Conservation (phyloP, 2,113 vertebrate genomes). For the Hyperopisus bebe region DNA sequence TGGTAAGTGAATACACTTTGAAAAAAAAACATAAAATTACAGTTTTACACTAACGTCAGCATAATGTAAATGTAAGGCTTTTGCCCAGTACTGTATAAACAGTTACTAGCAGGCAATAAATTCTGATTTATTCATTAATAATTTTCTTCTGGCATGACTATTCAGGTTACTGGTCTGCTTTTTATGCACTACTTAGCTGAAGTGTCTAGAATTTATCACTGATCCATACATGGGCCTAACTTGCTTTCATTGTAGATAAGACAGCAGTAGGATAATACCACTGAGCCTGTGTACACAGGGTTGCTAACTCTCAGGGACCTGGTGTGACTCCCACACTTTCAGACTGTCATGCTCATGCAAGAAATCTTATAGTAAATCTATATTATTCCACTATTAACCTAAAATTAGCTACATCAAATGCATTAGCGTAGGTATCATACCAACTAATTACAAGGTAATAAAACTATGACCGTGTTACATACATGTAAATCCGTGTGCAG, state of each 20-base stretch:
- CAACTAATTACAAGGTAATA: neutral
- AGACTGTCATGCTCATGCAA: neutral
- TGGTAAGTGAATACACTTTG: neutral
- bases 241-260: neutral
- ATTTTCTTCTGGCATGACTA: neutral
- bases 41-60: neutral
- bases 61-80: neutral
- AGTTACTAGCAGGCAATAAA: neutral
- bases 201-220: neutral
- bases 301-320: neutral
- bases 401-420: neutral
- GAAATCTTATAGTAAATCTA: neutral
- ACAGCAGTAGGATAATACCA: neutral
- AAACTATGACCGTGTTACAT: neutral
- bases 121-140: neutral
- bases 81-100: neutral
- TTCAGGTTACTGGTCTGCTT: neutral
- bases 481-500: too few species aligned
- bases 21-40: neutral
- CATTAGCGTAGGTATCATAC: neutral
- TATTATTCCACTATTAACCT: neutral
- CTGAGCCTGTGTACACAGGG: neutral
- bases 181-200: neutral
- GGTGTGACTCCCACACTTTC: too few species aligned
- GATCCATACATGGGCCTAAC: neutral